Conservation (phyloP, 2,113 vertebrate genomes). For the Cepphus grylle region DNA sequence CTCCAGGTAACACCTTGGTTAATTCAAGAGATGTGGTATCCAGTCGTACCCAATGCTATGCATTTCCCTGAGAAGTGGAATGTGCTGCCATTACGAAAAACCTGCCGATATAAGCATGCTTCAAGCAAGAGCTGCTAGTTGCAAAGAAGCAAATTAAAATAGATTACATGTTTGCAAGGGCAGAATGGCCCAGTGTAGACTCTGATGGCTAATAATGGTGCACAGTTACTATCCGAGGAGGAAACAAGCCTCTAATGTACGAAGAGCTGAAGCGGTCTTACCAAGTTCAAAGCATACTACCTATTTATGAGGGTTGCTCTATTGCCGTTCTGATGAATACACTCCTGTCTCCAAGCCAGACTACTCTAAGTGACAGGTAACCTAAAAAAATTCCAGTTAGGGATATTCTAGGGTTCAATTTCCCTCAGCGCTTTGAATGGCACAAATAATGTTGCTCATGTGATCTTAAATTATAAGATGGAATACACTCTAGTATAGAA, state of each 20-base stretch:
- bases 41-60: background rate
- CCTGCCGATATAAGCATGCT: background rate
- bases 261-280: background rate
- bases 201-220: background rate
- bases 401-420: background rate
- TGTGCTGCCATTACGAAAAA: background rate
- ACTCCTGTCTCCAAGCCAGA: background rate
- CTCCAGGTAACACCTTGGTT: background rate
- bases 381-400: background rate
- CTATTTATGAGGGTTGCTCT: background rate
- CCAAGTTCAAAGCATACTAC: background rate
- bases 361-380: background rate
- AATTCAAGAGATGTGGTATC: background rate
- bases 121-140: background rate
- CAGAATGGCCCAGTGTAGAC: background rate
- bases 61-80: background rate
- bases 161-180: background rate
- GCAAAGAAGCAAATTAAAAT: background rate
- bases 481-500: background rate
- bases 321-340: background rate
- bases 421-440: background rate
- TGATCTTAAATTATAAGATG: background rate
- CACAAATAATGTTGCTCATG: background rate
- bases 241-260: background rate
- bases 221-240: background rate